Conservation (phyloP, 2,888 invertebrate species). For the Subacronicta megacephala region DNA sequence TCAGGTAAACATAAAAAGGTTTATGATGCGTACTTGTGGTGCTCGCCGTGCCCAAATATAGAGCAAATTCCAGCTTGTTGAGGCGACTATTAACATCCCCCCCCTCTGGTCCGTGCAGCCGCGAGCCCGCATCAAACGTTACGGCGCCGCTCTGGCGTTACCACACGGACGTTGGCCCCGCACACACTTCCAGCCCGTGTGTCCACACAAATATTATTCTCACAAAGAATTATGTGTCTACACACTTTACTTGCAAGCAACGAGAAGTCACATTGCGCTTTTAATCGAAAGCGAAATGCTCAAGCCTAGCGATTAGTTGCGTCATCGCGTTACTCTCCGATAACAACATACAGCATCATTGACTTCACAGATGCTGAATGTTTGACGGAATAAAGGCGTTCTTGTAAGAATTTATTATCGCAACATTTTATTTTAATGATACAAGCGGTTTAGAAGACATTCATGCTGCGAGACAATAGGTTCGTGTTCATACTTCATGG, state of each 20-base stretch:
- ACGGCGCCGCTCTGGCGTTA: conserved; percentile 35
- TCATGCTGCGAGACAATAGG: conserved; percentile 45
- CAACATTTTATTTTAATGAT: conserved; percentile 40
- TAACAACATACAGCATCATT: conserved; percentile 27
- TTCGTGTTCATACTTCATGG: conserved; percentile 29
- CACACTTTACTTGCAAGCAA: conserved; percentile 3
- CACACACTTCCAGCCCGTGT: conserved; percentile 29
- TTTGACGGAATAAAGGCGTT: conserved; percentile 44
- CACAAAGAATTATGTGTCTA: conserved; percentile 22
- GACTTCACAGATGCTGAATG: conserved; percentile 28
- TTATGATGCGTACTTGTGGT: conserved; percentile 39
- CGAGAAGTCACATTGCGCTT: conserved; percentile 1
- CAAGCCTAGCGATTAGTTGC: conserved; percentile 15
- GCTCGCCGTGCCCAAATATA: conserved; percentile 68
- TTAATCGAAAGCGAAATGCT: conserved; percentile 15
- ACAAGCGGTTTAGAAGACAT: conserved; percentile 34
- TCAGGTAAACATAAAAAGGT: conserved; percentile 43
- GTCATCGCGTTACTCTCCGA: conserved; percentile 25
- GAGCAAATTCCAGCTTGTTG: conserved; percentile 66
- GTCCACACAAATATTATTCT: conserved; percentile 21
- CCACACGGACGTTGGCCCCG: conserved; percentile 43
- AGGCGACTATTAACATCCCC: conserved; percentile 54
- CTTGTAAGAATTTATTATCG: conserved; percentile 44
- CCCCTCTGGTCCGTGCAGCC: conserved; percentile 30
- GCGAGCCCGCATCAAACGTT: conserved; percentile 35